These are phyloP conservation scores for Hyposmocoma kahamanoa DNA, from an alignment of 1,140 invertebrate species.

Conservation along the genomic window DNA sequence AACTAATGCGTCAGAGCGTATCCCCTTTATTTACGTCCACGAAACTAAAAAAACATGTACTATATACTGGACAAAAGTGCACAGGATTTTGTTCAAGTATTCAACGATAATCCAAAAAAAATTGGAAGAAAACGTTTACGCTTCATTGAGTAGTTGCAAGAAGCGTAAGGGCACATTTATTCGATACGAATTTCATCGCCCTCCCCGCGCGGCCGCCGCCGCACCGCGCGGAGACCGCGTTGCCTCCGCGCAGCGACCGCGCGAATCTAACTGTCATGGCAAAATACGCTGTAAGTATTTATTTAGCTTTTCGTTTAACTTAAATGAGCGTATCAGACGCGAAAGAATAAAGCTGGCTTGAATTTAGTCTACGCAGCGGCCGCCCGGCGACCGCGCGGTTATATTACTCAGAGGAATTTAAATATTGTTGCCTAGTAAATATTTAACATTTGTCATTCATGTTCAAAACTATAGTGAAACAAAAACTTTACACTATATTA, in stretches of 20 bases:
- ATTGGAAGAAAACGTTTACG: conserved; percentile 24
- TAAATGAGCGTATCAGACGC: no score
- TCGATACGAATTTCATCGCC: neutral
- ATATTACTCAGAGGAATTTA: no score
- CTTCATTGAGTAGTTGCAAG: neutral
- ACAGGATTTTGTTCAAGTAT: conserved; percentile 38
- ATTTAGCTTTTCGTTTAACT: no score
- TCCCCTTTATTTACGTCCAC: conserved; percentile 58
- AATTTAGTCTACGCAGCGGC: no score
- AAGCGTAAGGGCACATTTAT: neutral
- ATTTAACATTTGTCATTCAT: no score
- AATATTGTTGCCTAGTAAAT: no score
- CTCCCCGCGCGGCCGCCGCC: conserved; percentile 7
- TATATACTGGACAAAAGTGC: conserved; percentile 44
- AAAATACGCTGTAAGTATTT: no score
- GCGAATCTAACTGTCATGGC: conserved; percentile 62
- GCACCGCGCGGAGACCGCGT: neutral
- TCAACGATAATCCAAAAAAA: no score
- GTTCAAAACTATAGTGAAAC: no score
- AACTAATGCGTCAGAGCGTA: conserved; percentile 56
- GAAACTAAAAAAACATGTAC: conserved; percentile 69
- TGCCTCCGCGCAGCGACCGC: conserved; percentile 14
- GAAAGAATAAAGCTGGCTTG: no score
- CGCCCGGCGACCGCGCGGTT: no score
- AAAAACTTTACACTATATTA: no score